phyloP scores from a whole-genome alignment of 1,140 invertebrate genomes.

The Pogonomyrmex barbatus region DNA sequence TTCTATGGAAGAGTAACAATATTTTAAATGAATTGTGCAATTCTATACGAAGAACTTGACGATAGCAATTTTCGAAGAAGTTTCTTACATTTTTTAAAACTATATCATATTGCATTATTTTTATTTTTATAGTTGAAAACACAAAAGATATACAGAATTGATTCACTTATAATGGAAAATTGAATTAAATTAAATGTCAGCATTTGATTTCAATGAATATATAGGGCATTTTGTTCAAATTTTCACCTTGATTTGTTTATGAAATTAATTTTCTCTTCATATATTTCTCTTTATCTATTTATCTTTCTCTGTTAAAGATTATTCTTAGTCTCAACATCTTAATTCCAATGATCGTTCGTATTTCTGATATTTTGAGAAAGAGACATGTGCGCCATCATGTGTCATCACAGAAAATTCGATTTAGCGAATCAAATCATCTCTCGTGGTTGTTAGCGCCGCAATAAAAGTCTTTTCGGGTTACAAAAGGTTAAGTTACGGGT shows the following conservation, averaged over 20 bases:
- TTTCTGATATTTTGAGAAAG: not conserved
- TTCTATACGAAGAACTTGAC: not conserved
- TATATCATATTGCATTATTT: not conserved
- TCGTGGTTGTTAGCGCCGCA: conserved; percentile 31
- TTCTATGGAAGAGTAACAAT: not conserved
- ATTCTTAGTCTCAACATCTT: not conserved
- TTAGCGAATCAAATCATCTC: conserved; percentile 26
- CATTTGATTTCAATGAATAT: not conserved
- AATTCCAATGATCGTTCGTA: conserved; percentile 10
- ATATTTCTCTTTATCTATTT: not conserved
- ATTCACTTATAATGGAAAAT: not conserved
- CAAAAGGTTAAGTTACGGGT: conserved; percentile 45
- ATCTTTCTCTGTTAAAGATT: not conserved
- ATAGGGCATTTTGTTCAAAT: not conserved
- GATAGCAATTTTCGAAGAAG: not conserved
- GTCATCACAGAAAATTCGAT: conserved; percentile 5
- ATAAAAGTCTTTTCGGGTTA: conserved; percentile 46
- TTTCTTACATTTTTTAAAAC: not conserved
- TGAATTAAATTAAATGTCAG: not conserved
- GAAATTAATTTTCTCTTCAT: not conserved
- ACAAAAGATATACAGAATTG: not conserved
- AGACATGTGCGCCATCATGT: not conserved
- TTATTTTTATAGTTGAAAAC: not conserved
- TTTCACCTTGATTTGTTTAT: not conserved
- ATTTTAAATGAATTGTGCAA: not conserved